Conservation (phyloP, 1,140 invertebrate genomes). For the Melitaea cinxia region DNA sequence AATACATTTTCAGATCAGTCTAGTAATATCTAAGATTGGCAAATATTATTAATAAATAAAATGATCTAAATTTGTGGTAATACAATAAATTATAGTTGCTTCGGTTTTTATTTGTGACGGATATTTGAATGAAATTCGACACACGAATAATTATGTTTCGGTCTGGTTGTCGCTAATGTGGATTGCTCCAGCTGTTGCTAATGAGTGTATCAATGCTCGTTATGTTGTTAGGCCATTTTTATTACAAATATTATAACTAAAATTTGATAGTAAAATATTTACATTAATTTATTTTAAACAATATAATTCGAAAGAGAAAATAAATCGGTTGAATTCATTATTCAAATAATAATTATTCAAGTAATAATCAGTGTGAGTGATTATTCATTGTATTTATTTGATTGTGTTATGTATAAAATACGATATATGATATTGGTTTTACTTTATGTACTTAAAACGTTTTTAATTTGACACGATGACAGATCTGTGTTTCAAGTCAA, state of each 20-base stretch:
- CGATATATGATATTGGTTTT: background rate
- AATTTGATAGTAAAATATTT: too few species aligned
- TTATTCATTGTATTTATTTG: background rate
- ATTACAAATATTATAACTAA: background rate
- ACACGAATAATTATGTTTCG: background rate
- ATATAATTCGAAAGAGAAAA: too few species aligned
- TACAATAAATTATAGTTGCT: too few species aligned
- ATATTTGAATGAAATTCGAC: too few species aligned
- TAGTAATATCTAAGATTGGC: too few species aligned
- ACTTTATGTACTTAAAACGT: constrained; percentile 3
- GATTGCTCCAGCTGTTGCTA: background rate
- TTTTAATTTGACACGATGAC: constrained; percentile 18
- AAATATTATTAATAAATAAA: too few species aligned
- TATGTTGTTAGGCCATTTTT: background rate
- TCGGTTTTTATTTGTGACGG: too few species aligned
- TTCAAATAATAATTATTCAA: background rate
- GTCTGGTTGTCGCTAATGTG: background rate
- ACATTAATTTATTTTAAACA: too few species aligned
- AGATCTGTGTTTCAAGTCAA: constrained; percentile 18
- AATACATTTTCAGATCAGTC: too few species aligned
- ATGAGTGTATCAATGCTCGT: background rate
- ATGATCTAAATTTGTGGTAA: too few species aligned
- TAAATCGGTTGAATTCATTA: background rate
- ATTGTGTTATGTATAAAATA: background rate
- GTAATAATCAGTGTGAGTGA: background rate